phyloP scores from a whole-genome alignment of 2,888 invertebrate genomes.

The Drosophila infuscata region DNA sequence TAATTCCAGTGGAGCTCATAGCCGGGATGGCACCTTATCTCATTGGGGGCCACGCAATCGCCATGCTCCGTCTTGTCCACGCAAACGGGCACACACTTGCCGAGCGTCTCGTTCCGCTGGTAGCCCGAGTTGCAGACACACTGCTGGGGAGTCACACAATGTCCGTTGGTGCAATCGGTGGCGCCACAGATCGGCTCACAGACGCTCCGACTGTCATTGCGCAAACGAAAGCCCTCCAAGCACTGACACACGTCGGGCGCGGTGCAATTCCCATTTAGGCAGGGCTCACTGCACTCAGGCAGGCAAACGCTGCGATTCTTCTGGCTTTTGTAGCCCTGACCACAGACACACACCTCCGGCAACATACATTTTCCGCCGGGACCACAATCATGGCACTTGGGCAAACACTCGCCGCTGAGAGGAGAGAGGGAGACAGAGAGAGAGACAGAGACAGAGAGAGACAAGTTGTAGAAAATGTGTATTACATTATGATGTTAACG shows the following conservation, averaged over 20 bases:
- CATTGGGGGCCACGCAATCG: constrained; percentile 84
- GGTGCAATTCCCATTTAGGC: constrained; percentile 78
- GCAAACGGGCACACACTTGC: constrained; percentile 77
- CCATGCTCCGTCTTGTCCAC: constrained; percentile 77
- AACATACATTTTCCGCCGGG: constrained; percentile 74
- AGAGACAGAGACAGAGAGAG: neutral
- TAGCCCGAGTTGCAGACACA: constrained; percentile 87
- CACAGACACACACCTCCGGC: constrained; percentile 79
- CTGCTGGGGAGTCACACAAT: constrained; percentile 86
- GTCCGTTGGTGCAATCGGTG: constrained; percentile 83
- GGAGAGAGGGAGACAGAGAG: neutral
- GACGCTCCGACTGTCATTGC: constrained; percentile 65
- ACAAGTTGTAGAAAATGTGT: neutral
- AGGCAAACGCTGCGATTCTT: constrained; percentile 69
- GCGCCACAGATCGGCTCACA: constrained; percentile 83
- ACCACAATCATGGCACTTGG: constrained; percentile 81
- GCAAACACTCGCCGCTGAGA: constrained; percentile 72
- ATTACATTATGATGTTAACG: too few relatives aligned
- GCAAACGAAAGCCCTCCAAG: constrained; percentile 62
- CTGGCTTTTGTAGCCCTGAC: constrained; percentile 72
- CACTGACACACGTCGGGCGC: constrained; percentile 81
- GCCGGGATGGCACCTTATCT: constrained; percentile 85
- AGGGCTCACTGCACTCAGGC: constrained; percentile 75
- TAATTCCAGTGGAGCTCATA: constrained; percentile 70
- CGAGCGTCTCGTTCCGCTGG: constrained; percentile 56